These are phyloP conservation scores for Myotis lucifugus DNA, from an alignment of 2,113 vertebrate species.

Conservation along the genomic window DNA sequence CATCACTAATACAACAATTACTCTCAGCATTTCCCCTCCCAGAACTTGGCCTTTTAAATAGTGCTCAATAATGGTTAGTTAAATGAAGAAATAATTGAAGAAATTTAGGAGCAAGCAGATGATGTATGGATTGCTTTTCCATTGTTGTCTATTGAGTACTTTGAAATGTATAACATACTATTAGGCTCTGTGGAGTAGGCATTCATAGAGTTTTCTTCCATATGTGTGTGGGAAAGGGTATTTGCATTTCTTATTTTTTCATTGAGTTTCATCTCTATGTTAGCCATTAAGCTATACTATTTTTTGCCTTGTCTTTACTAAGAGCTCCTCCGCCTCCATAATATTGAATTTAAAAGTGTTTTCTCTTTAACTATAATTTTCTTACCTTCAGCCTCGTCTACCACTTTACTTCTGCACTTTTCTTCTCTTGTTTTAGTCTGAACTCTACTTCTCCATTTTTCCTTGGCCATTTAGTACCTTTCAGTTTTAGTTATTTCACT, in stretches of 20 bases:
- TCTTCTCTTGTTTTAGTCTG: background rate
- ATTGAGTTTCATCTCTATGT: background rate
- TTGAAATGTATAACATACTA: background rate
- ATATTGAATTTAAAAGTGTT: constrained; percentile 9
- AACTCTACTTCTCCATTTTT: background rate
- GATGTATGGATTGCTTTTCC: background rate
- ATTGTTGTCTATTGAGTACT: background rate
- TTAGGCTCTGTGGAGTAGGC: background rate
- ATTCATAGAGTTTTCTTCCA: background rate
- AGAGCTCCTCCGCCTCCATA: background rate
- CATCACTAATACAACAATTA: background rate
- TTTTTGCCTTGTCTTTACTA: background rate
- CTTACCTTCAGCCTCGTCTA: background rate
- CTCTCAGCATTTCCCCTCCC: background rate
- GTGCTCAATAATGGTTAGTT: background rate
- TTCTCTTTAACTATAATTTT: background rate
- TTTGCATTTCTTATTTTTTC: background rate
- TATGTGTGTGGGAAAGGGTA: background rate
- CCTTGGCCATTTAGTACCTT: background rate
- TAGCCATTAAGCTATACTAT: background rate
- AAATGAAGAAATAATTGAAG: background rate
- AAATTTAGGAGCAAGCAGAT: background rate
- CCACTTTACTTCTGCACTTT: background rate
- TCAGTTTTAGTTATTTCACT: constrained; percentile 2
- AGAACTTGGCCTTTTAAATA: background rate